Evolutionary conservation across 2,888 invertebrate species (phyloP).

Genomic region (Drosophila macrospina): DNA sequence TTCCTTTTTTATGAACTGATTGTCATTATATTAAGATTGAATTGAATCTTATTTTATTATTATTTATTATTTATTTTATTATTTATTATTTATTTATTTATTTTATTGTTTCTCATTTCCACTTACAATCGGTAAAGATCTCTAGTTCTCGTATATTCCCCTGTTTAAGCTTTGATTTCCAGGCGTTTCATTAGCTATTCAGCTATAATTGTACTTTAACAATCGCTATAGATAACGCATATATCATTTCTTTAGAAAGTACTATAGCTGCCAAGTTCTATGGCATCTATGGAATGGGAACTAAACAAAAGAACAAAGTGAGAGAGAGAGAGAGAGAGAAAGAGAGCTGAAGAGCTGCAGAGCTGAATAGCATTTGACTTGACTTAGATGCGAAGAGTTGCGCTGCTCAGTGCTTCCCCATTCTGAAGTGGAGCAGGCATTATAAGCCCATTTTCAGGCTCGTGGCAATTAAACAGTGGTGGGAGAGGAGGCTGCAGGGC

Average conservation of each 20-base stretch:
- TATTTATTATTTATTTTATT: too few relatives aligned
- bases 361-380: conserved; percentile 21
- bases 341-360: not conserved
- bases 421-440: conserved; percentile 46
- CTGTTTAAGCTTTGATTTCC: too few relatives aligned
- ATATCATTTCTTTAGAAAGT: conserved; percentile 6
- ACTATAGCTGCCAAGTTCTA: conserved; percentile 5
- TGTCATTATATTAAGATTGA: too few relatives aligned
- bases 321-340: too few relatives aligned
- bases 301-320: too few relatives aligned
- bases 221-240: not conserved
- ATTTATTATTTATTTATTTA: too few relatives aligned
- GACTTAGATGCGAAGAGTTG: conserved; percentile 13
- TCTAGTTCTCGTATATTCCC: too few relatives aligned
- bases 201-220: not conserved
- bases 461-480: conserved; percentile 40
- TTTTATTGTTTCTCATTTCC: too few relatives aligned
- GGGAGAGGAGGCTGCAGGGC: conserved; percentile 8
- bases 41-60: too few relatives aligned
- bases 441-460: conserved; percentile 36
- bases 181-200: not conserved
- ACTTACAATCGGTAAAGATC: too few relatives aligned
- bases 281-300: conserved; percentile 1
- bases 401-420: conserved; percentile 9
- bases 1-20: too few relatives aligned